Evolutionary conservation across 1,140 invertebrate species (phyloP), one percentile per base, ranked within the genome.

Genomic region (Microplitis mediator): DNA sequence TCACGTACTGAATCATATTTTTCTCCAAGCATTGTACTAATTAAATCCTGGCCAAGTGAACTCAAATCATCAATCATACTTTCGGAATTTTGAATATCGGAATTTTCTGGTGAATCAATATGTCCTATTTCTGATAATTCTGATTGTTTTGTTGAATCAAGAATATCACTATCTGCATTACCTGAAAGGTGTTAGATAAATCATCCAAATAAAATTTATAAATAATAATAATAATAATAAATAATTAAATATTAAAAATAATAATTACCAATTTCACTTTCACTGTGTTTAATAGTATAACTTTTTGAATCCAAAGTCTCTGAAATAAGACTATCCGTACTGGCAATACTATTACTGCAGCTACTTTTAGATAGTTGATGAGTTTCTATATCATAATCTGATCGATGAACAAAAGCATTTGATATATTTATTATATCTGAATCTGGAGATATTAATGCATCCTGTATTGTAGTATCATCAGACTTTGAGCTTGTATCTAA

Each of bases 31-130:
- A 92, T 92, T 58, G 90, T 91, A 76, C 88, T 89, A 72, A 90
- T 85, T 6, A 92, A 86, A 75, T 91, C 91, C 80, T 92, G 90
- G 51, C 89, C 91, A 34, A 93, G 85, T 0, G 92, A 93, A 78
- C 92, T 93, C 6, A 93, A 90, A 77, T 94, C 93, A 68, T 94
- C 93, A 81, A 93, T 90, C 9, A 93, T 88, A 58, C 92, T 93
- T 81, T 93, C 92, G 3, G 92, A 92, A 66, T 92, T 92, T 73
- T 92, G 87, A 1, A 91, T 88, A 65, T 95, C 93, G 0, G 93
- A 94, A 52, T 90, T 89, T 86, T 95, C 93, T 0, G 94, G 93
- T 0, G 93, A 94, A 75, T 95, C 94, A 56, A 94, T 94, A 77
- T 95, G 93, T 9, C 90, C 90, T 13, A 95, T 93, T 71, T 87